Evolutionary conservation across 2,888 invertebrate species (phyloP), one percentile per base, ranked within the genome.

Genomic region (Dryomyza anilis): DNA sequence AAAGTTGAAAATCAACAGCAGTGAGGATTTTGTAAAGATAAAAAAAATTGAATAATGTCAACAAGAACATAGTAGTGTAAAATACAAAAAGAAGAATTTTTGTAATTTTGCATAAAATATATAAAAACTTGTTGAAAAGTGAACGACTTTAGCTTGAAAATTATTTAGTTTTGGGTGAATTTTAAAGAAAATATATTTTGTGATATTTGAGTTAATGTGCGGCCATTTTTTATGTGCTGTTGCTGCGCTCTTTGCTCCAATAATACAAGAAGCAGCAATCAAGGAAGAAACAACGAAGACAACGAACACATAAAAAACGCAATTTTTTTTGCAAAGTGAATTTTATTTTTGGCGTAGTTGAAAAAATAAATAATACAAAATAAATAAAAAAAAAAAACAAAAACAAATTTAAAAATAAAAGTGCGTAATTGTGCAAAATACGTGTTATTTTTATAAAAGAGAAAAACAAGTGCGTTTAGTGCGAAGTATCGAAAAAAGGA

Each of bases 141-240:
- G 2, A 16, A 52, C 4, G n/a, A 16, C 25, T 14, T 27, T 27
- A 25, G 12, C 25, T 23, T 52, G 52, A 25, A 39, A 30, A 12
- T 19, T 30, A 30, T 29, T 30, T 45, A 10, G 30, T 3, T 29
- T 58, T 7, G 10, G 25, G 21, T 4, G 33, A 16, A n/a, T n/a
- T n/a, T n/a, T n/a, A n/a, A n/a, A n/a, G n/a, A n/a, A n/a, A n/a
- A n/a, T n/a, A n/a, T n/a, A n/a, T n/a, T n/a, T n/a, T n/a, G n/a
- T n/a, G n/a, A n/a, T n/a, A n/a, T n/a, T 53, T 12, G 12, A 14
- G 19, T 78, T 77, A 75, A 74, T 76, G 70, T 76, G 78, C 78
- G 76, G 80, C 79, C 79, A 79, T 79, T 79, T 80, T 76, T 78
- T 80, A 61, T 61, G 60, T 60, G 61, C 53, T 52, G 61, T 61